Evolutionary conservation across 2,888 invertebrate genomes (phyloP).

Genomic region (Pollenia labialis): DNA sequence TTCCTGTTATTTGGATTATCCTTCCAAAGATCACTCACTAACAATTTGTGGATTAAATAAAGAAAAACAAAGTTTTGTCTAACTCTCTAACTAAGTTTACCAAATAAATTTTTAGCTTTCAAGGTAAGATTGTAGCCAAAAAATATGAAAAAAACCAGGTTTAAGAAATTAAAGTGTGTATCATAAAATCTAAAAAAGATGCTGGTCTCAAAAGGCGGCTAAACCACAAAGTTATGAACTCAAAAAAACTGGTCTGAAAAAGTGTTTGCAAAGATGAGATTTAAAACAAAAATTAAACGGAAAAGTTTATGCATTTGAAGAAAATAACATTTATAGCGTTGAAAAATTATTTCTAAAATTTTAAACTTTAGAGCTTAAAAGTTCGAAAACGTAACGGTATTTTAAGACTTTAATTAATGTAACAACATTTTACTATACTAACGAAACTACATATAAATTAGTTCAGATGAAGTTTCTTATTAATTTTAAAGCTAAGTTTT

Average conservation of each 20-base stretch:
- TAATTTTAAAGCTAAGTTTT: no score
- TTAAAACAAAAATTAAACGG: background rate
- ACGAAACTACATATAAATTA: no score
- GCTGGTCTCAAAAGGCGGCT: background rate
- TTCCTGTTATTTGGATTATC: conserved; percentile 70
- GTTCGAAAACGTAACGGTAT: no score
- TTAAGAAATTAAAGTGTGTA: conserved; percentile 34
- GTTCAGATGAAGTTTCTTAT: no score
- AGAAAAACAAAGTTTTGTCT: conserved; percentile 28
- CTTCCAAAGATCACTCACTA: conserved; percentile 57
- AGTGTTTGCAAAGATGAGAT: background rate
- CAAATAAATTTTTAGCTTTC: conserved; percentile 70
- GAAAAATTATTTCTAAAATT: no score
- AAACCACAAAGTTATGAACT: background rate
- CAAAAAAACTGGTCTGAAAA: conserved; percentile 3
- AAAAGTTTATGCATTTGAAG: no score
- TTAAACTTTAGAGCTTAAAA: no score
- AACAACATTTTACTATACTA: no score
- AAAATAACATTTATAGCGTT: no score
- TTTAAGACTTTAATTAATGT: no score
- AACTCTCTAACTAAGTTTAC: conserved; percentile 49
- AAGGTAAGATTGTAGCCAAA: conserved; percentile 74
- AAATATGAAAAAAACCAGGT: conserved; percentile 5
- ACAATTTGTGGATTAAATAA: conserved; percentile 59
- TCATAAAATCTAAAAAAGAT: background rate